Evolutionary conservation across 2,797 vertebrate genomes (phyloP), one percentile per base, ranked within the genome.

Genomic region (Chelidonichthys spinosus): DNA sequence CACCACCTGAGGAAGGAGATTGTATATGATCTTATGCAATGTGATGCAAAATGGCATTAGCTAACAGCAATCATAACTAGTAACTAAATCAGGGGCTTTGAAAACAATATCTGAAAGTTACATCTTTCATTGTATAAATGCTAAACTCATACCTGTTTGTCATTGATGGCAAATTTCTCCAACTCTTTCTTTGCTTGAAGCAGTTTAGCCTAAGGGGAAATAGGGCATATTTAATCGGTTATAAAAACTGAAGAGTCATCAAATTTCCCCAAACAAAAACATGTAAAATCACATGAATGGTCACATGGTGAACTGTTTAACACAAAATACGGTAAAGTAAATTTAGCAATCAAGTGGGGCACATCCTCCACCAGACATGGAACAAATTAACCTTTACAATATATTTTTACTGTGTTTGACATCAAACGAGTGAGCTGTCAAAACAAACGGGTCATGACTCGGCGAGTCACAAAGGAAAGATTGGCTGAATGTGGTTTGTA

Each of bases 101-200:
- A 40, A 55, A 79, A 56, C 8, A 56, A 40, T 37, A 54, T 39
- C 14, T 39, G 2, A 61, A 44, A 42, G 11, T 52, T 47, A 6
- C n/a, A 32, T 9, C 4, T 64, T 66, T 50, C 1, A 58, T 1
- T 63, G 4, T 63, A 60, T 68, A 43, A 47, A 79, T 25, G 73
- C 6, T 50, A 6, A 78, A 54, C 3, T 0, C 87, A 89, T 94
- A 99, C 98, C 96, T 99, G 98, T 77, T 99, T 99, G 86, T 98
- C 97, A 84, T 98, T 99, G 87, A 99, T 94, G 17, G 96, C 96
- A 86, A 95, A 95, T 76, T 97, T 97, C 79, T 99, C 98, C 83
- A 99, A 96, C 87, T 99, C 98, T 84, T 97, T 98, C 92, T 99
- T 99, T 0, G 97, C 97, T 87, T 97, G 96, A 80, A 98, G 90